These are phyloP conservation scores for Lerista edwardsae DNA, from an alignment of 2,797 vertebrate species.

Conservation along the genomic window DNA sequence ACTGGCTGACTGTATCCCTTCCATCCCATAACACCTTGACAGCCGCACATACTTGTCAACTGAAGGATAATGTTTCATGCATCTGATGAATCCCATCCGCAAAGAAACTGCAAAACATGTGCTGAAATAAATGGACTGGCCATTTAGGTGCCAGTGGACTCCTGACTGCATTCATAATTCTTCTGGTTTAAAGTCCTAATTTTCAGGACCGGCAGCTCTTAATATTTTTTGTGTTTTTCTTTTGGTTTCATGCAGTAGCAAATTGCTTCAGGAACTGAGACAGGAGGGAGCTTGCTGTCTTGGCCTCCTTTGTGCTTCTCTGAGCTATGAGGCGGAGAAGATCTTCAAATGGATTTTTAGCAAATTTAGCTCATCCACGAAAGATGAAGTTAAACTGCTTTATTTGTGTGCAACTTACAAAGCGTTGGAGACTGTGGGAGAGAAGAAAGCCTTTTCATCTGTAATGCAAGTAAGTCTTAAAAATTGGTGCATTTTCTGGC, in stretches of 20 bases:
- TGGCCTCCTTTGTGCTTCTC: constrained; percentile 92
- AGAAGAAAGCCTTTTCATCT: constrained; percentile 97
- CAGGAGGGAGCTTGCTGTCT: constrained; percentile 95
- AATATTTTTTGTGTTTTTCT: constrained; percentile 32
- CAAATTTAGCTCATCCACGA: constrained; percentile 91
- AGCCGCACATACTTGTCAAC: too few species aligned
- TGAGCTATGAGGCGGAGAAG: constrained; percentile 97
- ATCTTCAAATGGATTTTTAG: constrained; percentile 99
- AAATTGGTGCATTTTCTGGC: not conserved
- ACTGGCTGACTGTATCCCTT: too few species aligned
- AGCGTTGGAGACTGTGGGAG: constrained; percentile 93
- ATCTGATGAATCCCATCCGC: too few species aligned
- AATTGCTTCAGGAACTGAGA: constrained; percentile 95
- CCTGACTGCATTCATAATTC: constrained; percentile 9
- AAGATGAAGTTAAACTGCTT: constrained; percentile 96
- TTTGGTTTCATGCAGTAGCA: constrained; percentile 85
- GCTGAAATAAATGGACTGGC: too few species aligned
- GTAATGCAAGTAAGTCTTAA: constrained; percentile 92
- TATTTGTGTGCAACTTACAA: constrained; percentile 93
- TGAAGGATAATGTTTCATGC: too few species aligned
- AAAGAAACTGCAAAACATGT: too few species aligned
- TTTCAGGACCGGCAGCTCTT: constrained; percentile 48
- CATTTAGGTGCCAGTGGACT: too few species aligned
- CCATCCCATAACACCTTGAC: too few species aligned
- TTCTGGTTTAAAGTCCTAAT: too few species aligned